A percentile compares a stretch with the other conserved stretches of the same genome.
Conservation (phyloP, 2,888 invertebrate genomes). For the Dysmachus trigonus region DNA sequence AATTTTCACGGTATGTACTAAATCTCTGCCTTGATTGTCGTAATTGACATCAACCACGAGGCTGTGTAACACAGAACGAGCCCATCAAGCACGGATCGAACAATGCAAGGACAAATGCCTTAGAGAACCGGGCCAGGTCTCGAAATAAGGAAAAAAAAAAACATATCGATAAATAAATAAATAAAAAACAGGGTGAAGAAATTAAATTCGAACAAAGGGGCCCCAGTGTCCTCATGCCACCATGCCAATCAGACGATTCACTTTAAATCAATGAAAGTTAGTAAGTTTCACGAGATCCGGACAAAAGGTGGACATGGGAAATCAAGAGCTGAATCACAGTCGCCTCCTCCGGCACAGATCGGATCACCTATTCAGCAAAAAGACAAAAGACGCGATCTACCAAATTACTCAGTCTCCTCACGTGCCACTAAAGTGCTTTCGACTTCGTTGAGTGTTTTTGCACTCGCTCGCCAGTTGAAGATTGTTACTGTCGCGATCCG, state of each 20-base stretch:
- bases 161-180: no score
- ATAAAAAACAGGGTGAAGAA: not conserved
- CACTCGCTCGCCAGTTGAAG: not conserved
- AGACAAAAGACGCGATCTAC: not conserved
- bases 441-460: constrained; percentile 25
- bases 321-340: constrained; percentile 12
- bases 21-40: constrained; percentile 22
- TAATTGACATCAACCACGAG: constrained; percentile 38
- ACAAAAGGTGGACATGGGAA: constrained; percentile 19
- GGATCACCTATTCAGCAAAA: constrained; percentile 9
- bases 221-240: not conserved
- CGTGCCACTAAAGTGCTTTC: constrained; percentile 33
- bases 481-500: constrained; percentile 1
- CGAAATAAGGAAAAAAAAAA: not conserved
- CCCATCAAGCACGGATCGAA: constrained; percentile 8
- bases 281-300: constrained; percentile 13
- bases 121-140: not conserved
- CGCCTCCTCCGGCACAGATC: not conserved
- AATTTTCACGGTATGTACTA: constrained; percentile 16
- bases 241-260: constrained; percentile 29
- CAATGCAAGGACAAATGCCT: constrained; percentile 38
- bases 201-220: constrained; percentile 31
- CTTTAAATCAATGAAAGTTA: constrained; percentile 36
- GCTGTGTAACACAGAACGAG: constrained; percentile 7
- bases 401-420: constrained; percentile 13